These are phyloP conservation scores for Lissonota sp. DNA, from an alignment of 2,888 invertebrate genomes.

Conservation along the genomic window DNA sequence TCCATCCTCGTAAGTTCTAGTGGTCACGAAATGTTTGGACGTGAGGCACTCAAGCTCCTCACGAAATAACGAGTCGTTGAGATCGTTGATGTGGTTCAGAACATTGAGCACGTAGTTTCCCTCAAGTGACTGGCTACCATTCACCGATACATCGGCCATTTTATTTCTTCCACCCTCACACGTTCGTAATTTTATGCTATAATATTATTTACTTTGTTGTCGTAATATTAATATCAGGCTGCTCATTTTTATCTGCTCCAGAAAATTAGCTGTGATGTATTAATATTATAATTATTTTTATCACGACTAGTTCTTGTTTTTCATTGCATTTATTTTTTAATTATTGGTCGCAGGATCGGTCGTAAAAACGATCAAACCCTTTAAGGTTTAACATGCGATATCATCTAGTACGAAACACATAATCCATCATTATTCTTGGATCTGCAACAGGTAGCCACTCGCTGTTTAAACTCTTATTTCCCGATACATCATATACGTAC, in stretches of 20 bases:
- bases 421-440: conserved; percentile 19
- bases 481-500: conserved; percentile 29
- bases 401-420: background rate
- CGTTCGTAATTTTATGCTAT: conserved; percentile 9
- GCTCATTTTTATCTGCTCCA: no score
- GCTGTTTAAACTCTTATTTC: conserved; percentile 18
- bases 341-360: background rate
- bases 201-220: background rate
- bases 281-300: background rate
- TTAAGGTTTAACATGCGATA: background rate
- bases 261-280: background rate
- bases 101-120: conserved; percentile 73
- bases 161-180: background rate
- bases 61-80: conserved; percentile 71
- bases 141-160: conserved; percentile 66
- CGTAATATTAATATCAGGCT: no score
- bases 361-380: background rate
- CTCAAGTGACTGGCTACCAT: conserved; percentile 66
- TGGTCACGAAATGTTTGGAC: conserved; percentile 54
- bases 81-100: conserved; percentile 73
- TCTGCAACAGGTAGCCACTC: conserved; percentile 44
- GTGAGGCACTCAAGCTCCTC: conserved; percentile 72
- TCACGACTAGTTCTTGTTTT: conserved; percentile 7
- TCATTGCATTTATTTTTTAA: background rate
- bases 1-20: conserved; percentile 52